phyloP scores from a whole-genome alignment of 2,113 vertebrate genomes.

The Terrapene triunguis region DNA sequence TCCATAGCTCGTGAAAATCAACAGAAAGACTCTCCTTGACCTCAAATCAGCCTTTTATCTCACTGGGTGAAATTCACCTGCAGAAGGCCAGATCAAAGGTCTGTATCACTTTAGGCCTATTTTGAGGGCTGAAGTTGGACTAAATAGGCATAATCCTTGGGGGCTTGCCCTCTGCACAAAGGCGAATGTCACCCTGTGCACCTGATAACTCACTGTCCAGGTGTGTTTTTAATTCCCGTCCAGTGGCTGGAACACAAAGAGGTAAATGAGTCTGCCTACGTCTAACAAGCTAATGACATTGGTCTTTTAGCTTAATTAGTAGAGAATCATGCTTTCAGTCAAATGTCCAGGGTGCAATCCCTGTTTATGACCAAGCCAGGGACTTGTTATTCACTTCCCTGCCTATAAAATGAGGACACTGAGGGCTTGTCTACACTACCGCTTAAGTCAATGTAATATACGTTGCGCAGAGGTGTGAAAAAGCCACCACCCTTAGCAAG shows the following conservation, averaged over 20 bases:
- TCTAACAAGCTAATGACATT: neutral
- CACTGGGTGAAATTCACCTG: neutral
- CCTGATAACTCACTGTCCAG: neutral
- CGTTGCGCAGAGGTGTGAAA: neutral
- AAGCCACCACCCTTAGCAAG: neutral
- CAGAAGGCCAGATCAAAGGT: neutral
- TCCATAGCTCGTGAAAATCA: neutral
- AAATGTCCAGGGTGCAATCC: neutral
- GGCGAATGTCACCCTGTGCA: neutral
- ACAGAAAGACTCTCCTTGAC: neutral
- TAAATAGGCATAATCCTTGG: neutral
- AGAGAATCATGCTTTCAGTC: neutral
- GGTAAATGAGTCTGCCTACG: neutral
- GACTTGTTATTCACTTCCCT: neutral
- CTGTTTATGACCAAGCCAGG: neutral
- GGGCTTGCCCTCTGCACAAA: neutral
- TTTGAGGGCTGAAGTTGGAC: neutral
- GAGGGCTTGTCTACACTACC: neutral
- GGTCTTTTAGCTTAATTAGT: neutral
- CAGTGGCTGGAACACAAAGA: neutral
- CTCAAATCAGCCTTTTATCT: neutral
- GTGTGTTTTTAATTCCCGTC: neutral
- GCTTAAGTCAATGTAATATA: neutral
- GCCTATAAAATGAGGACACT: neutral
- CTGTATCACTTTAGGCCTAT: fast-evolving